Percentiles rank a stretch among this genome's conserved stretches.
Evolutionary conservation across 2,113 vertebrate genomes (phyloP).

Genomic region (Trachemys scripta): DNA sequence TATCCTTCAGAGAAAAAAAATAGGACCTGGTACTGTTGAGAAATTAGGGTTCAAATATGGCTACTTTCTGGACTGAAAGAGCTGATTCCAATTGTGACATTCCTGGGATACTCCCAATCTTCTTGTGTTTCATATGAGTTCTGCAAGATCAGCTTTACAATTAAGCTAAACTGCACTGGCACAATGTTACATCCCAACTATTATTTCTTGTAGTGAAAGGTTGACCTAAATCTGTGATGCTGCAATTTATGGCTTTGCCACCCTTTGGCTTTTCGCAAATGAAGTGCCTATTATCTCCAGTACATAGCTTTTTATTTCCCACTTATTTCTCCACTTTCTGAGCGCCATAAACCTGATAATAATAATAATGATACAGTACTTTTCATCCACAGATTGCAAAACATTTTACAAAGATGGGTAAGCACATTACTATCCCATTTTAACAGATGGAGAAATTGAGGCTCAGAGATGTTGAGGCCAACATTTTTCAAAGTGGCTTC

Average conservation of each 20-base stretch:
- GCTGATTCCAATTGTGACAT: background rate
- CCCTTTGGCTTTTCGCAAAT: background rate
- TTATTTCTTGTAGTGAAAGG: background rate
- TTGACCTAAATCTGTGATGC: background rate
- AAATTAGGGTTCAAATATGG: background rate
- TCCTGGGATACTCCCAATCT: background rate
- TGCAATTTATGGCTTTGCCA: background rate
- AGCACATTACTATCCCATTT: background rate
- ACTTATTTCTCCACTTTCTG: constrained; percentile 7
- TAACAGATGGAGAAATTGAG: constrained; percentile 44
- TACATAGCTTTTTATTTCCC: background rate
- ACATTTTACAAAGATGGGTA: background rate
- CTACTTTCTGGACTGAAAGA: background rate
- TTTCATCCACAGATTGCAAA: background rate
- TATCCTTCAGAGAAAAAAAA: background rate
- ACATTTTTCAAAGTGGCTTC: constrained; percentile 54
- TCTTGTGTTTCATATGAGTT: background rate
- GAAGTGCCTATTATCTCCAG: constrained; percentile 8
- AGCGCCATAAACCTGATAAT: constrained; percentile 9
- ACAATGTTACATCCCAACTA: background rate
- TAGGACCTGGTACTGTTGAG: background rate
- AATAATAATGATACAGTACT: constrained; percentile 29
- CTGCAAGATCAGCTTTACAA: background rate
- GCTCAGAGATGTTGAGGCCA: constrained; percentile 12
- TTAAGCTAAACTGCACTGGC: constrained; percentile 27